Evolutionary conservation across 2,797 vertebrate genomes (phyloP).

Genomic region (Sardinella longiceps): DNA sequence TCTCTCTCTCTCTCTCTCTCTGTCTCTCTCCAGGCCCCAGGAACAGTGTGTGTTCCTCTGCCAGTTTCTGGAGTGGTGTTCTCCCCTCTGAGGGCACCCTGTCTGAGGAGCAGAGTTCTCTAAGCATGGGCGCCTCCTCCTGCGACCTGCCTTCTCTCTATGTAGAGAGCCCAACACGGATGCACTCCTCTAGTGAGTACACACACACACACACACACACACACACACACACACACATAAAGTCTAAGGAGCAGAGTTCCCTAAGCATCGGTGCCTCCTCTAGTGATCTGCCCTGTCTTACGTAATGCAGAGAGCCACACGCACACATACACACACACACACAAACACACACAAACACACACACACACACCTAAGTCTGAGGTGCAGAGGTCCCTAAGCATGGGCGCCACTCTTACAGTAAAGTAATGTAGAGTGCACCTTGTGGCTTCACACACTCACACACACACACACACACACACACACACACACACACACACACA

Average conservation of each 20-base stretch:
- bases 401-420: no score
- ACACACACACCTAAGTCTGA: not conserved
- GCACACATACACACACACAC: not conserved
- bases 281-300: conserved; percentile 78
- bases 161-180: conserved; percentile 74
- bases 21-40: conserved; percentile 42
- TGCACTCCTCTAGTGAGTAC: conserved; percentile 79
- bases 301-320: no score
- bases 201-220: conserved; percentile 28
- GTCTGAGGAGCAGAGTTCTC: conserved; percentile 60
- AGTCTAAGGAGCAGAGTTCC: conserved; percentile 60
- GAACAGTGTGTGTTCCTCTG: conserved; percentile 67
- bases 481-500: conserved; percentile 68
- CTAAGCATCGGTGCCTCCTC: conserved; percentile 77
- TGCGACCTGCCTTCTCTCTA: conserved; percentile 76
- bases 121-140: conserved; percentile 77
- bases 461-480: not conserved
- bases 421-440: no score
- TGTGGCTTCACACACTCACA: no score
- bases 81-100: conserved; percentile 76
- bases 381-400: no score
- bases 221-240: not conserved
- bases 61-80: conserved; percentile 70
- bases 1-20: not conserved
- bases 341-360: conserved; percentile 69